Base-by-base conservation (phyloP, 2,888 invertebrate genomes). In the Scaptomyza cyrtandrae region DNA sequence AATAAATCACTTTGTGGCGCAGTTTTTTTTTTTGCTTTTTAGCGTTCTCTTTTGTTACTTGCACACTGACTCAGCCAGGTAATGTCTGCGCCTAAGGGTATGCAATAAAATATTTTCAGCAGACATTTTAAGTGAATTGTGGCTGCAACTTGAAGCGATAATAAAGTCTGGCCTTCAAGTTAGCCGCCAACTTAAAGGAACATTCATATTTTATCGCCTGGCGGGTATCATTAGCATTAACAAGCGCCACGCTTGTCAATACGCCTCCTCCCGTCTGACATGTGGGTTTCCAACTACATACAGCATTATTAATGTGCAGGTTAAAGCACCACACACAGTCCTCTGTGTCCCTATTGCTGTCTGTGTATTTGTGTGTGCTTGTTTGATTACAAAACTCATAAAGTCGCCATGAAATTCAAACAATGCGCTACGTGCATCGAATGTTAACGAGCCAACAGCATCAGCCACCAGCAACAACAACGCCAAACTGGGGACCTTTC, bases 401-500 rank as follows among this genome's bases (percentile, higher is more conserved):
- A 86, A 88, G 85, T 88, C 89, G 87, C 89, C 89, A 88, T 86
- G 87, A 89, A 88, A 88, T 87, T 87, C 85, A 88, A 88, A 88
- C 85, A 86, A 86, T 86, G 87, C 85, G 79, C 70, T 86, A 88
- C 85, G 89, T 86, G 85, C 85, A 82, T 74, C 65, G 85, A 79
- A 79, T 86, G 49, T 68, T 60, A 78, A 81, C 63, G 48, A 65
- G 14, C 11, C 35, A 37, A 33, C 48, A 56, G 39, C 50, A 27
- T 27, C 27, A 65, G 14, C 11, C 50, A 52, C 29, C 45, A 54
- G 44, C 50, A 53, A 41, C 61, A 61, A 67, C 71, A 77, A 54
- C 39, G 54, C 44, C 52, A 55, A 59, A 29, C 37, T 27, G 63
- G 5, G 48, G 41, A 53, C 54, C 44, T 57, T n/a, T 16, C 46